phyloP scores from a whole-genome alignment of 2,113 vertebrate genomes.

The Pseudonaja textilis region DNA sequence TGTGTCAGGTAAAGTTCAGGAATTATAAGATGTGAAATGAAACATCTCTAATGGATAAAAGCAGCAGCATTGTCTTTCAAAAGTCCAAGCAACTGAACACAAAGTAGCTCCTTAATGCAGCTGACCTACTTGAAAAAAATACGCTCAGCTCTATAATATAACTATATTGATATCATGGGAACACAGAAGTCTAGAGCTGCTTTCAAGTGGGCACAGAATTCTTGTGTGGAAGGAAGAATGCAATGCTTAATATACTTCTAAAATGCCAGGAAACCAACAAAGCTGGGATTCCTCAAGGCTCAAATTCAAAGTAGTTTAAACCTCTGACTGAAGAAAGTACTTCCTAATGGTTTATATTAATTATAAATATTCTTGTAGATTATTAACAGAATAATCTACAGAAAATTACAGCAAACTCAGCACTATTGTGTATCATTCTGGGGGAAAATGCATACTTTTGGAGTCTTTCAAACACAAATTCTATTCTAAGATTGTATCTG shows the following conservation, averaged over 20 bases:
- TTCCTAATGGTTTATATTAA: neutral
- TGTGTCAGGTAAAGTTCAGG: neutral
- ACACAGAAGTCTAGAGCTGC: neutral
- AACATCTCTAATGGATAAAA: neutral
- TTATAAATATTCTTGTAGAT: neutral
- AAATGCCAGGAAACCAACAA: neutral
- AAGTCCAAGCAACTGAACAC: neutral
- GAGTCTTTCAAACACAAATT: neutral
- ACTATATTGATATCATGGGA: neutral
- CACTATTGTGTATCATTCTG: neutral
- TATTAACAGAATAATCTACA: neutral
- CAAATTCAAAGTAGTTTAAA: neutral
- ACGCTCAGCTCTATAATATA: neutral
- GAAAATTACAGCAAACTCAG: neutral
- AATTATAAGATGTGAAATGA: neutral
- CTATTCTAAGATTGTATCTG: neutral
- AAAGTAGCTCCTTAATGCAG: neutral
- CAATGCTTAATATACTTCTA: neutral
- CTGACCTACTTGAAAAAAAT: neutral
- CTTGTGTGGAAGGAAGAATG: neutral
- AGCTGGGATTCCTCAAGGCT: neutral
- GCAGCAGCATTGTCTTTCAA: neutral
- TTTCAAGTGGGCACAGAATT: neutral
- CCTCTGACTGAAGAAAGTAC: neutral
- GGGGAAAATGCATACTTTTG: neutral